Base-by-base conservation (phyloP, 2,888 invertebrate species). In the Epinotia demarniana region DNA sequence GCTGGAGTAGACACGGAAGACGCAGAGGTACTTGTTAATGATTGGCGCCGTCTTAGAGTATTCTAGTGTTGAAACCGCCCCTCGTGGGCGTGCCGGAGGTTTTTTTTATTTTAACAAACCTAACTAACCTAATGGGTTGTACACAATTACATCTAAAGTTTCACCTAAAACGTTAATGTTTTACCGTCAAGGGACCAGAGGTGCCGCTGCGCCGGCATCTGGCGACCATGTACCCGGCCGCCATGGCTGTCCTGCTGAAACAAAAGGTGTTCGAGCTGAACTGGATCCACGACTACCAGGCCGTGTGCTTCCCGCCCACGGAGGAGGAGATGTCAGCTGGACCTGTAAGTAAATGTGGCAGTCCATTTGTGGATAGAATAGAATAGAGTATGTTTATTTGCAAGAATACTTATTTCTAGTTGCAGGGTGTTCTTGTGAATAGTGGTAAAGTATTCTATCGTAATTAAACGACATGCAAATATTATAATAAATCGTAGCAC, bases 221-320 rank as follows among this genome's bases (percentile, higher is more conserved):
- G 9, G 87, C 92, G 0, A 83, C 85, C 0, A 77, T 85, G 2
- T 85, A 90, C 79, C 93, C 93, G 0, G 81, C 84, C 0, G 91
- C 87, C 0, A 93, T 94, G 93, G 81, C 84, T 0, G 89, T 90
- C 0, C 81, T 94, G 49, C 85, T 92, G 2, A 86, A 87, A 43
- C 88, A 88, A 1, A 80, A 80, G 19, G 87, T 94, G 23, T 94
- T 89, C 77, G 86, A 89, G 16, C 79, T 92, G 5, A 88, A 89
- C 80, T 90, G 92, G 91, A 82, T 93, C 23, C 92, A 94, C 68
- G 93, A 94, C 77, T 94, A 94, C 75, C 93, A 94, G 72, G 90
- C 85, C 0, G 90, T 93, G 0, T 94, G 93, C 80, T 93, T 94
- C 70, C 86, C 89, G 1, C 83, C 82, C 0, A 79, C 81, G 72